Evolutionary conservation across 2,888 invertebrate genomes (phyloP).

Genomic region (Sericinus montela): DNA sequence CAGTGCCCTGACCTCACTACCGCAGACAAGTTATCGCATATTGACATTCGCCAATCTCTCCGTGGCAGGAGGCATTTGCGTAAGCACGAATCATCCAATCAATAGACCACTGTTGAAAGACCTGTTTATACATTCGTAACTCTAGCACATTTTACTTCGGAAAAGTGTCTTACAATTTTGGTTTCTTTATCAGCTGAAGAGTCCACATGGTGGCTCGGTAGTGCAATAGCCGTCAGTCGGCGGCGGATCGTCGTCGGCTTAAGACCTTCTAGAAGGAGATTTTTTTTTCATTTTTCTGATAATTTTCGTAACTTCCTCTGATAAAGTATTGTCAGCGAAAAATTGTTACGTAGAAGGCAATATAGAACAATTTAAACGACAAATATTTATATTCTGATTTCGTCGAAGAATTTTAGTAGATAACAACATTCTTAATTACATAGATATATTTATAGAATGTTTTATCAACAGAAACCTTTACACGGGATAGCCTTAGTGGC

Average conservation of each 20-base stretch:
- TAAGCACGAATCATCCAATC: conserved; percentile 53
- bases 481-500: too few species aligned
- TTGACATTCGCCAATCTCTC: conserved; percentile 64
- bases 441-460: too few species aligned
- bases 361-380: too few species aligned
- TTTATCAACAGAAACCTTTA: too few species aligned
- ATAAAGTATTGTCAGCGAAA: too few species aligned
- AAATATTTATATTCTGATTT: too few species aligned
- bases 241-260: conserved; percentile 66
- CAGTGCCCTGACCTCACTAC: conserved; percentile 50
- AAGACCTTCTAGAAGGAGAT: conserved; percentile 38
- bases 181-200: conserved; percentile 50
- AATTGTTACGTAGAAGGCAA: too few species aligned
- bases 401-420: too few species aligned
- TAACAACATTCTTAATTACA: too few species aligned
- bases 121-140: conserved; percentile 17
- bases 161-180: conserved; percentile 35
- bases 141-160: background rate
- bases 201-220: conserved; percentile 55
- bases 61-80: conserved; percentile 66
- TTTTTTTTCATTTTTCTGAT: conserved; percentile 9
- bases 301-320: too few species aligned
- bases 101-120: conserved; percentile 35
- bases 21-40: conserved; percentile 58
- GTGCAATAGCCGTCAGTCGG: conserved; percentile 51